Evolutionary conservation across 35 echinoderm and acorn worm genomes (phyloP), one percentile per base, ranked within the genome.

Genomic region (Heliocidaris erythrogramma): DNA sequence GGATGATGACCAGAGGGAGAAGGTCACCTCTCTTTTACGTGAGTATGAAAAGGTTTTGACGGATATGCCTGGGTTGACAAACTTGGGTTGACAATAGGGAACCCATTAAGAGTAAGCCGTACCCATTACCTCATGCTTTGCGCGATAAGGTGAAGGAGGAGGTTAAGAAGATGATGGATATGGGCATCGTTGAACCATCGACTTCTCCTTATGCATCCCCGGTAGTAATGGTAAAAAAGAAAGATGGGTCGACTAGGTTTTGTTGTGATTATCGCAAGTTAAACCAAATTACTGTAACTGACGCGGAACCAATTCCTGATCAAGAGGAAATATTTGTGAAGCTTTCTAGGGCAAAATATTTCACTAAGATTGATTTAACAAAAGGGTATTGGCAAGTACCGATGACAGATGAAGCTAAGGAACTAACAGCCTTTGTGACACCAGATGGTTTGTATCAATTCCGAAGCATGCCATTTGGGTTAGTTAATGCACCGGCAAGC

Each of bases 381-480:
- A 97, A 97, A 90, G 96, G 96, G 10, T 97, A 97, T 93, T 97
- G 96, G 96, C 96, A 97, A 49, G 42, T 97, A 5, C 94, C 94
- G 29, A 8, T 97, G 13, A 61, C 61, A 30, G 49, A 95, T 0
- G 93, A 94, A 7, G 29, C 30, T 59, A 94, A 94, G 86, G 61
- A 71, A n/a, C n/a, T n/a, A n/a, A n/a, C n/a, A n/a, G n/a, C n/a
- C n/a, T n/a, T n/a, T n/a, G n/a, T n/a, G n/a, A n/a, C n/a, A n/a
- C n/a, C n/a, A n/a, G n/a, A n/a, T n/a, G n/a, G n/a, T n/a, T n/a
- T n/a, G n/a, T n/a, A n/a, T n/a, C n/a, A n/a, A n/a, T n/a, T n/a
- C n/a, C n/a, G n/a, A n/a, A n/a, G n/a, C n/a, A n/a, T n/a, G n/a
- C n/a, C n/a, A n/a, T n/a, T n/a, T n/a, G n/a, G n/a, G n/a, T n/a